Evolutionary conservation across 2,797 vertebrate species (phyloP).

Genomic region (Malacoraja senta): DNA sequence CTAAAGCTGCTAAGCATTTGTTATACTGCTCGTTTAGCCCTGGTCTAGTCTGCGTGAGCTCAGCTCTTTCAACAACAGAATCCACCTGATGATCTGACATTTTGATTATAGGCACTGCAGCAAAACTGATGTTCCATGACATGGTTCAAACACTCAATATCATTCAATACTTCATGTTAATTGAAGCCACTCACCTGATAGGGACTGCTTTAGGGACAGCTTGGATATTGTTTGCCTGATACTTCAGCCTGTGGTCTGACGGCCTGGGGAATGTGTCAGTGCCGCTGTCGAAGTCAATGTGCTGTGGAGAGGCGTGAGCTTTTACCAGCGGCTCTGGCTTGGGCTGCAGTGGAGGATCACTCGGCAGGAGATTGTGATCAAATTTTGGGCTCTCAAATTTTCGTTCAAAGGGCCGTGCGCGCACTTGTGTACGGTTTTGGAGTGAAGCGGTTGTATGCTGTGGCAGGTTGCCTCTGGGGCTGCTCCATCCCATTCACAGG

Average conservation of each 20-base stretch:
- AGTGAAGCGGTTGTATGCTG: slow-evolving; percentile 75
- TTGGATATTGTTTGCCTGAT: slow-evolving; percentile 88
- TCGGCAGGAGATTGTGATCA: slow-evolving; percentile 93
- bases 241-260: slow-evolving; percentile 82
- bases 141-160: background rate
- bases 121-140: background rate
- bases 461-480: slow-evolving; percentile 61
- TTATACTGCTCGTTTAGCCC: background rate
- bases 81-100: background rate
- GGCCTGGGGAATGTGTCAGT: slow-evolving; percentile 83
- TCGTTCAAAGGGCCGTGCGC: slow-evolving; percentile 81
- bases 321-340: slow-evolving; percentile 66
- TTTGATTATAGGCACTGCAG: background rate
- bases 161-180: background rate
- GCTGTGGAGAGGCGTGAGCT: slow-evolving; percentile 72
- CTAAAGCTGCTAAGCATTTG: background rate
- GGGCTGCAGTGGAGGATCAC: slow-evolving; percentile 62
- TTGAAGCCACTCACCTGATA: slow-evolving; percentile 72
- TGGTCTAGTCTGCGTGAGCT: no score
- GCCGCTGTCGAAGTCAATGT: slow-evolving; percentile 77
- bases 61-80: background rate
- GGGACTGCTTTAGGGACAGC: slow-evolving; percentile 87
- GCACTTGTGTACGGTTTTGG: slow-evolving; percentile 78
- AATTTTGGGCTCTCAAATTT: slow-evolving; percentile 98
- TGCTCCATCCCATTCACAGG: slow-evolving; percentile 74